Base-by-base conservation (phyloP, 1,140 invertebrate species). In the Hestina assimilis region DNA sequence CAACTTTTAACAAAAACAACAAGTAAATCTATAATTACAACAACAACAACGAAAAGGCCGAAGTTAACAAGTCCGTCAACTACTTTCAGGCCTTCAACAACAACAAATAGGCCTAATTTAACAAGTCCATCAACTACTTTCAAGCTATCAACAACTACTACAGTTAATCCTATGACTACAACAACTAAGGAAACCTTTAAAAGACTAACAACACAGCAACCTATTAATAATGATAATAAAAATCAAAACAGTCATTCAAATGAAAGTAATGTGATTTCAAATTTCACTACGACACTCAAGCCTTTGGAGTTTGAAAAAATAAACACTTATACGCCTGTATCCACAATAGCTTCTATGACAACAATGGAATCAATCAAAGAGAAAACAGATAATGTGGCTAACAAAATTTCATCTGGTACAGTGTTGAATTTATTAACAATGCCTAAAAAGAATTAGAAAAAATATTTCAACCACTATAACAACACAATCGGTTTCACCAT, bases 401-500 rank as follows among this genome's bases (percentile, higher is more conserved):
- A 14, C 14, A 31, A 5, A 20, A 21, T 31, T 2, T 31, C 8
- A 23, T 21, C 15, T 7, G 9, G 15, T 12, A 17, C 21, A 8
- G 35, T 24, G 31, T 42, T 47, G 23, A 52, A 3, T 29, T 43
- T 31, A 61, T 60, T 38, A 47, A 42, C 28, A 63, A 66, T 47
- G 67, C 63, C 8, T 55, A 72, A 45, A 60, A 76, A 33, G 75
- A 87, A 41, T n/a, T n/a, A n/a, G n/a, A n/a, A 82, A 74, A 65
- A 57, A 66, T 11, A 85, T 83, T 66, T 47, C 66, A 1, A 89
- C 81, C 20, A 88, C 80, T 4, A 68, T 84, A 26, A 86, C 82
- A 12, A 88, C 83, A 26, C 83, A 88, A 66, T 86, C 85, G 12
- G 70, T 88, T 11, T 86, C 76, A 19, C 76, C 79, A 4, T 85